Evolutionary conservation across 1,140 invertebrate species (phyloP).

Genomic region (Brachionus sp.): DNA sequence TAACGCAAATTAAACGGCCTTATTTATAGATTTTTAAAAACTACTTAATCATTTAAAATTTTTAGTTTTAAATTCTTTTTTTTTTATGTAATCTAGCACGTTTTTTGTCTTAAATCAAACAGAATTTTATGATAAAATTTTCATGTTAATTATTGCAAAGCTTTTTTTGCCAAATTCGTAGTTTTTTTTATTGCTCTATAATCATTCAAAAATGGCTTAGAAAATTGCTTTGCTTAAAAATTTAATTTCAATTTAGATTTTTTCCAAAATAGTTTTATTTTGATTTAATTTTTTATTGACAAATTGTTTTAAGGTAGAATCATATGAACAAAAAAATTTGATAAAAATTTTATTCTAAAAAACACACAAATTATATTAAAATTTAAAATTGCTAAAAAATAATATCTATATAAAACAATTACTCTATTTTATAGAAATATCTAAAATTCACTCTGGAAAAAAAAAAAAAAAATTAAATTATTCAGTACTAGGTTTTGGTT

Average conservation of each 20-base stretch:
- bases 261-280: too few species aligned
- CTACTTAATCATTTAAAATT: background rate
- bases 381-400: background rate
- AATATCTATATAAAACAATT: conserved; percentile 14
- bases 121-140: background rate
- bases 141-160: background rate
- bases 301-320: too few species aligned
- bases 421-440: conserved; percentile 13
- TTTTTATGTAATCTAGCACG: background rate
- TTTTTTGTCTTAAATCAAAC: background rate
- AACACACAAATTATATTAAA: background rate
- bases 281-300: too few species aligned
- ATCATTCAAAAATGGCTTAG: background rate
- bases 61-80: background rate
- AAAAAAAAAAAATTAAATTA: conserved; percentile 11
- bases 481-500: background rate
- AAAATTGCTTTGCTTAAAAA: background rate
- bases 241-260: too few species aligned
- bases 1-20: background rate
- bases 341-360: background rate
- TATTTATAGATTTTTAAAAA: background rate
- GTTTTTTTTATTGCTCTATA: background rate
- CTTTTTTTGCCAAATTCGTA: background rate
- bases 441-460: background rate
- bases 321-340: background rate